Conservation (phyloP, 2,113 vertebrate genomes). For the Paraplagusia blochii region DNA sequence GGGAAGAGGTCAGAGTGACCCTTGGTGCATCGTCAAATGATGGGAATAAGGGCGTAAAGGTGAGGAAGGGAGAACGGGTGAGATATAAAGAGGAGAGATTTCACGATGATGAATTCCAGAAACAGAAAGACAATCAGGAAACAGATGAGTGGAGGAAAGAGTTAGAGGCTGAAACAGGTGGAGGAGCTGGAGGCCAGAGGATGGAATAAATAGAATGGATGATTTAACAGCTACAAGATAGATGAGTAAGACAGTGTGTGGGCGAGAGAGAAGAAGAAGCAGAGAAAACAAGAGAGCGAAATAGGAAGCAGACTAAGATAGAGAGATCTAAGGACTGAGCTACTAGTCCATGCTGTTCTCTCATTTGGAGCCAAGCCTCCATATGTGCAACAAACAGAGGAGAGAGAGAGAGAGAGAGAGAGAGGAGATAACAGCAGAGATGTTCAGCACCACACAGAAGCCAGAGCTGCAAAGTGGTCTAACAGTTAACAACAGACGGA, state of each 20-base stretch:
- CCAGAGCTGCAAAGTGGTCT: slow-evolving; percentile 19
- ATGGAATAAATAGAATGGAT: slow-evolving; percentile 42
- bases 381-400: slow-evolving; percentile 42
- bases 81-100: slow-evolving; percentile 38
- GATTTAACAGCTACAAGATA: slow-evolving; percentile 43
- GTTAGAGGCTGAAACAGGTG: slow-evolving; percentile 33
- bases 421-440: slow-evolving; percentile 46
- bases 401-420: too few species aligned
- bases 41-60: slow-evolving; percentile 8
- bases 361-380: slow-evolving; percentile 49
- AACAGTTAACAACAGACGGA: slow-evolving; percentile 36
- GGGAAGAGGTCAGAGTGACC: slow-evolving; percentile 40
- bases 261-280: slow-evolving; percentile 25
- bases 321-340: slow-evolving; percentile 47
- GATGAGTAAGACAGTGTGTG: slow-evolving; percentile 40
- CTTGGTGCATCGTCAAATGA: slow-evolving; percentile 26
- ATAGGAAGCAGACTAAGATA: slow-evolving; percentile 43
- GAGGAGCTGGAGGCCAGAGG: slow-evolving; percentile 33
- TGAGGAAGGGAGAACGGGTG: slow-evolving; percentile 27
- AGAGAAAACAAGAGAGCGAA: slow-evolving; percentile 43
- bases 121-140: slow-evolving; percentile 19
- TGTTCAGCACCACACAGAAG: slow-evolving; percentile 44
- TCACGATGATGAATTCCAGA: slow-evolving; percentile 33
- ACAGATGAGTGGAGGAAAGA: slow-evolving; percentile 20
- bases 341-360: slow-evolving; percentile 52